Evolutionary conservation across 2,888 invertebrate species (phyloP).

Genomic region (Endotricha flammealis): DNA sequence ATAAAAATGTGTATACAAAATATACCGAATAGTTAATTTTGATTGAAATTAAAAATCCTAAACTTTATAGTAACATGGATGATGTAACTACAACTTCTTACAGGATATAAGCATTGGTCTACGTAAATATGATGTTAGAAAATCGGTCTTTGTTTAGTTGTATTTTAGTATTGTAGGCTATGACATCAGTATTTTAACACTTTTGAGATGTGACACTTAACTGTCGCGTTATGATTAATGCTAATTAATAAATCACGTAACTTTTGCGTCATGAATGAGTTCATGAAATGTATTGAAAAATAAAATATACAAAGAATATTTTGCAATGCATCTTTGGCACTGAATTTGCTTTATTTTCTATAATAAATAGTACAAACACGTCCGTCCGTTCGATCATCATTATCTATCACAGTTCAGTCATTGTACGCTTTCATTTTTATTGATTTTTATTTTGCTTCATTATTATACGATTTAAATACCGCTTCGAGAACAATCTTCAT

Average conservation of each 20-base stretch:
- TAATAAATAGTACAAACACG: constrained; percentile 50
- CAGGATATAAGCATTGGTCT: neutral
- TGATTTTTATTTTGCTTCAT: constrained; percentile 53
- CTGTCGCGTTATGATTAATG: constrained; percentile 27
- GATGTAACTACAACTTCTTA: neutral
- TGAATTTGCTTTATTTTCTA: constrained; percentile 61
- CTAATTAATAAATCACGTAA: constrained; percentile 33
- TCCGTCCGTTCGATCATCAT: constrained; percentile 45
- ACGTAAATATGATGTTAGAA: neutral
- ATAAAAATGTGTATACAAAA: no score
- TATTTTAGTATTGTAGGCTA: constrained; percentile 33
- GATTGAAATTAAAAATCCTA: no score
- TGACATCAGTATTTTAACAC: constrained; percentile 54
- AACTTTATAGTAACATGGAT: no score
- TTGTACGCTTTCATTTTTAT: constrained; percentile 56
- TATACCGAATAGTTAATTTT: no score
- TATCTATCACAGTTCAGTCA: constrained; percentile 74
- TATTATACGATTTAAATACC: constrained; percentile 33
- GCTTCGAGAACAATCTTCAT: constrained; percentile 46
- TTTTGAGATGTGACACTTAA: constrained; percentile 26
- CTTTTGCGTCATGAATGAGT: constrained; percentile 14
- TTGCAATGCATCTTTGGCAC: constrained; percentile 74
- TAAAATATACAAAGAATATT: constrained; percentile 29
- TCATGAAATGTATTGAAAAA: neutral
- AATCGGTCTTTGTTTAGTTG: neutral